phyloP scores from a whole-genome alignment of 2,888 invertebrate genomes.

The Euclidia mi region DNA sequence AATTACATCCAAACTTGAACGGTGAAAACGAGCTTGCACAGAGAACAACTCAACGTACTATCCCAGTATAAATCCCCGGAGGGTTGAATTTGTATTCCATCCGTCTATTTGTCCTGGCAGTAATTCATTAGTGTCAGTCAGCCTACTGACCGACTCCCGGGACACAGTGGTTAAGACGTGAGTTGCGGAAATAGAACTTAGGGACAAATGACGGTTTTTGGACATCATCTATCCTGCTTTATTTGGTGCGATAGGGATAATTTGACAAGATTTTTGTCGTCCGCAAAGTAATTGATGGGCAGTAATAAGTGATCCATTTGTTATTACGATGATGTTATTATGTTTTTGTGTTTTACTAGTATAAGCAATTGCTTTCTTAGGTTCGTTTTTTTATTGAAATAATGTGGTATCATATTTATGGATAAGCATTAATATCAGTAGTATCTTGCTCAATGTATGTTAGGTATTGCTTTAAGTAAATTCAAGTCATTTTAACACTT shows the following conservation, averaged over 20 bases:
- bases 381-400: too few relatives aligned
- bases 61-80: conserved; percentile 55
- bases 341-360: too few relatives aligned
- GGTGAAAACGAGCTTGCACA: too few relatives aligned
- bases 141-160: conserved; percentile 42
- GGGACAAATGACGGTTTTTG: conserved; percentile 41
- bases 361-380: too few relatives aligned
- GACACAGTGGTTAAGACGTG: conserved; percentile 32
- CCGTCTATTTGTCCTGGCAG: conserved; percentile 53
- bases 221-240: conserved; percentile 26
- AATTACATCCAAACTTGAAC: too few relatives aligned
- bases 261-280: conserved; percentile 36
- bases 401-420: too few relatives aligned
- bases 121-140: conserved; percentile 61
- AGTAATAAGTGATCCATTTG: conserved; percentile 11
- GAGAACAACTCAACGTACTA: conserved; percentile 21
- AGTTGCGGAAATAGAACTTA: conserved; percentile 36
- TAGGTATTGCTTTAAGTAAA: too few relatives aligned
- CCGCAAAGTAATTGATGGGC: conserved; percentile 17
- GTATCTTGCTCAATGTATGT: too few relatives aligned
- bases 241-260: conserved; percentile 29
- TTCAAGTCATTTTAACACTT: too few relatives aligned
- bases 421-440: too few relatives aligned
- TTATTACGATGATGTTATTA: not conserved
- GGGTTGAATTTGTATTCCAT: conserved; percentile 57